Conservation (phyloP, 2,797 vertebrate genomes). For the Falco novaeseelandiae region DNA sequence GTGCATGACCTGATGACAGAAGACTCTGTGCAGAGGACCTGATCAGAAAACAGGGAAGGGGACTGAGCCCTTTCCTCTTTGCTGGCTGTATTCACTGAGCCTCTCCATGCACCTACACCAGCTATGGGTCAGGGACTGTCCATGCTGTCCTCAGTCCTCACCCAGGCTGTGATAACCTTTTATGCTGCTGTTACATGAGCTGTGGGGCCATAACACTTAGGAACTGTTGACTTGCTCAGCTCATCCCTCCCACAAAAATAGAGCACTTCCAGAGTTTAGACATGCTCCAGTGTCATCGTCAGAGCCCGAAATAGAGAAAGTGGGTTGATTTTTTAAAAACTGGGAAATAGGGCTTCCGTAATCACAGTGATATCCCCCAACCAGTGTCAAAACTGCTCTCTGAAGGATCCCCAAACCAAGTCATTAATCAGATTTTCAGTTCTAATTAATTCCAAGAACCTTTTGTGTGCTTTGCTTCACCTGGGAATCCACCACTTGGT, state of each 20-base stretch:
- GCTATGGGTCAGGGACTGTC: not conserved
- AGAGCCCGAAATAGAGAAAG: not conserved
- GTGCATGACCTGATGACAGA: not conserved
- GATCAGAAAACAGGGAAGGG: not conserved
- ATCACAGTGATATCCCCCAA: not conserved
- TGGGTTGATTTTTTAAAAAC: not conserved
- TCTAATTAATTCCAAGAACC: slow-evolving; percentile 47
- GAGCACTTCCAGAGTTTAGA: not conserved
- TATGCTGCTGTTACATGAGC: not conserved
- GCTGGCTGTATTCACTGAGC: not conserved
- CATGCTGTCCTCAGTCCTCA: not conserved
- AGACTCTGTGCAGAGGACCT: not conserved
- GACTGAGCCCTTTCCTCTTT: not conserved
- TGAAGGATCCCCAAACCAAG: slow-evolving; percentile 20
- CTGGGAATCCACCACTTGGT: not conserved
- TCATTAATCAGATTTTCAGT: slow-evolving; percentile 44
- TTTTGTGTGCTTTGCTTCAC: slow-evolving; percentile 13
- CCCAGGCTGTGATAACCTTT: not conserved
- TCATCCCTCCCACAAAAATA: not conserved
- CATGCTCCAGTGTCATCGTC: not conserved
- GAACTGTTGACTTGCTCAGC: not conserved
- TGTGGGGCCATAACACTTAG: not conserved
- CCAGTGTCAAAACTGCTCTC: not conserved
- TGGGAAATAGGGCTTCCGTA: not conserved
- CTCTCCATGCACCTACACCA: not conserved